Evolutionary conservation across 2,113 vertebrate species (phyloP).

Genomic region (Peromyscus leucopus): DNA sequence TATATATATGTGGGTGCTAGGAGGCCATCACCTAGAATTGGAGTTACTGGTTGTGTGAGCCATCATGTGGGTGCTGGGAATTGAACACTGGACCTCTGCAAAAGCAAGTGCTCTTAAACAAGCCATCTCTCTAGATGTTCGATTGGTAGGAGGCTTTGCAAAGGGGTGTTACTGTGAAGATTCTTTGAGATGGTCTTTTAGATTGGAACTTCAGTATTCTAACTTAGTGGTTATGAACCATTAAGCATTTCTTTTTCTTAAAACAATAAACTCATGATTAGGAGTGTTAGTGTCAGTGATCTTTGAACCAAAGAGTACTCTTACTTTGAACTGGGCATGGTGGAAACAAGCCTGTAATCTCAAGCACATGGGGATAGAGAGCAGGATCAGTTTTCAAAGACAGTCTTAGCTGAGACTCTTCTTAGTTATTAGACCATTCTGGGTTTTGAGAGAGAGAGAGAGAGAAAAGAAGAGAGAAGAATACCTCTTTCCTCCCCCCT

Average conservation of each 20-base stretch:
- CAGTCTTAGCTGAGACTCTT: not conserved
- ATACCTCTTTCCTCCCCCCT: not conserved
- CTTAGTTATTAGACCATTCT: not conserved
- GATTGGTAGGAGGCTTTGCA: conserved; percentile 43
- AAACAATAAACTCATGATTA: conserved; percentile 26
- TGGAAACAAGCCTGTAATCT: not conserved
- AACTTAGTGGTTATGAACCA: conserved; percentile 18
- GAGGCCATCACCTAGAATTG: not conserved
- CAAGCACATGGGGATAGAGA: not conserved
- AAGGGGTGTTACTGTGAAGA: conserved; percentile 9
- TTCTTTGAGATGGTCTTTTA: not conserved
- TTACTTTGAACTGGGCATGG: not conserved
- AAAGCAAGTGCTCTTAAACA: not conserved
- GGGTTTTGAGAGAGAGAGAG: not conserved
- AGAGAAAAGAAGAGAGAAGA: too few relatives aligned
- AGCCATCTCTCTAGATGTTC: not conserved
- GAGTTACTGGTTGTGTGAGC: not conserved
- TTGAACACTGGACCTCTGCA: not conserved
- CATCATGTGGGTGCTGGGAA: not conserved
- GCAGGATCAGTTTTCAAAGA: not conserved
- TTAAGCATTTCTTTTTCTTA: conserved; percentile 42
- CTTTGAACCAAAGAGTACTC: conserved; percentile 19
- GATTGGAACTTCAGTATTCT: not conserved
- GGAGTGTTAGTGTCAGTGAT: conserved; percentile 5
- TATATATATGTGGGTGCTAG: not conserved